A percentile compares a stretch with the other conserved stretches of the same genome.
These are phyloP conservation scores for Sialis fuliginosa DNA, from an alignment of 2,888 invertebrate species.

Conservation along the genomic window DNA sequence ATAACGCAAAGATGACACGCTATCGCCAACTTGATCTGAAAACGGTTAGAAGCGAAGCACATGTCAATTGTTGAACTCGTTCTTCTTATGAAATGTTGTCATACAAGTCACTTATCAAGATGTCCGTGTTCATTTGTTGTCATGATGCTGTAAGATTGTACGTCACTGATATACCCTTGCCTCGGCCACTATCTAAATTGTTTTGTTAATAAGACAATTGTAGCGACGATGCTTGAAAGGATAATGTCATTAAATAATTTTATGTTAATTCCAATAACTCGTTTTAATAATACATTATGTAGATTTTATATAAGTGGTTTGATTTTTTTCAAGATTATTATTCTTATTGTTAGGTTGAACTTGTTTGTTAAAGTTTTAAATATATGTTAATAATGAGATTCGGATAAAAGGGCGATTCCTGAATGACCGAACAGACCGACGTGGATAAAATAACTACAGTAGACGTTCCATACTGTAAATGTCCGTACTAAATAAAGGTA, in stretches of 20 bases:
- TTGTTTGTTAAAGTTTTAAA: too few relatives aligned
- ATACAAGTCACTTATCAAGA: conserved; percentile 23
- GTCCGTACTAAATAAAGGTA: too few relatives aligned
- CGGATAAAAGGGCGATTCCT: too few relatives aligned
- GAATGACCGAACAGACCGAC: too few relatives aligned
- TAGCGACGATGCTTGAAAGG: not conserved
- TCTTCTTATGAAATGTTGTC: conserved; percentile 24
- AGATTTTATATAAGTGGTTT: too few relatives aligned
- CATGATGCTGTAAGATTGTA: conserved; percentile 9
- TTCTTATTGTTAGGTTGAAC: too few relatives aligned
- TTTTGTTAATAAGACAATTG: conserved; percentile 5
- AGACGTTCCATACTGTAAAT: too few relatives aligned
- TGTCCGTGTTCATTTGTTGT: conserved; percentile 14
- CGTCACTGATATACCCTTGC: conserved; percentile 5
- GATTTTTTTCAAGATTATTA: too few relatives aligned
- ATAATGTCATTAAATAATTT: not conserved
- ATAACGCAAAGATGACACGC: conserved; percentile 23
- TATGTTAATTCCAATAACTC: not conserved
- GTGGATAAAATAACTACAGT: too few relatives aligned
- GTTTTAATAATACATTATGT: not conserved
- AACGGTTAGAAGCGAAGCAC: conserved; percentile 17
- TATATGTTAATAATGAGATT: too few relatives aligned
- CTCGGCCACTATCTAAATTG: conserved; percentile 3
- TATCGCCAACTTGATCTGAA: conserved; percentile 1
- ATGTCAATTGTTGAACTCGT: conserved; percentile 20